Conservation (phyloP, 2,888 invertebrate genomes). For the Drosophila eohydei region DNA sequence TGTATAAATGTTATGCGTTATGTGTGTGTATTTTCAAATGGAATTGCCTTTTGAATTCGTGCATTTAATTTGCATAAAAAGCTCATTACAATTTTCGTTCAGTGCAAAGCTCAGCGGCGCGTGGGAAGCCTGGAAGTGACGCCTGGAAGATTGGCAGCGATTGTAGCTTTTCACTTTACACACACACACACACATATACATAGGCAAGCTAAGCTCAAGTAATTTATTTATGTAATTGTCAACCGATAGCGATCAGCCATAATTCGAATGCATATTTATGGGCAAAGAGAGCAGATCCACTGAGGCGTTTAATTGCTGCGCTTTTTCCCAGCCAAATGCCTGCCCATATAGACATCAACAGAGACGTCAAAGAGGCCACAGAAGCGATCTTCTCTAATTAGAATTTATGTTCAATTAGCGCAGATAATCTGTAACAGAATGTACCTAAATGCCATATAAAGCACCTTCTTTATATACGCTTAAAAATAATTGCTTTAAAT, state of each 20-base stretch:
- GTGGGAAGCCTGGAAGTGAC: conserved; percentile 45
- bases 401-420: conserved; percentile 35
- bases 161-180: conserved; percentile 30
- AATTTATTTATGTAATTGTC: conserved; percentile 54
- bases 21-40: conserved; percentile 49
- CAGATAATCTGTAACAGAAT: conserved; percentile 2
- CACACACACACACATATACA: conserved; percentile 2
- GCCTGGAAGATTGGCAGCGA: conserved; percentile 27
- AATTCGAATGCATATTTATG: conserved; percentile 44
- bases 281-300: conserved; percentile 33
- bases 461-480: neutral
- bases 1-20: conserved; percentile 44
- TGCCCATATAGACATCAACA: conserved; percentile 4
- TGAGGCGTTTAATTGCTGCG: conserved; percentile 41
- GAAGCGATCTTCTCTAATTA: conserved; percentile 38
- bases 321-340: conserved; percentile 3
- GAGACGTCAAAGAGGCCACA: conserved; percentile 13
- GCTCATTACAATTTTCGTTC: conserved; percentile 54
- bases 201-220: conserved; percentile 7
- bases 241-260: conserved; percentile 43
- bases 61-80: conserved; percentile 62
- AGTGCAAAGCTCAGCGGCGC: conserved; percentile 40
- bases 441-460: neutral
- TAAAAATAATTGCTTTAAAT: neutral
- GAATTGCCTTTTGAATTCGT: conserved; percentile 57